Evolutionary conservation across 23 tunicate species (phyloP), one percentile per base, ranked within the genome.

Genomic region (Halocynthia roretzi): DNA sequence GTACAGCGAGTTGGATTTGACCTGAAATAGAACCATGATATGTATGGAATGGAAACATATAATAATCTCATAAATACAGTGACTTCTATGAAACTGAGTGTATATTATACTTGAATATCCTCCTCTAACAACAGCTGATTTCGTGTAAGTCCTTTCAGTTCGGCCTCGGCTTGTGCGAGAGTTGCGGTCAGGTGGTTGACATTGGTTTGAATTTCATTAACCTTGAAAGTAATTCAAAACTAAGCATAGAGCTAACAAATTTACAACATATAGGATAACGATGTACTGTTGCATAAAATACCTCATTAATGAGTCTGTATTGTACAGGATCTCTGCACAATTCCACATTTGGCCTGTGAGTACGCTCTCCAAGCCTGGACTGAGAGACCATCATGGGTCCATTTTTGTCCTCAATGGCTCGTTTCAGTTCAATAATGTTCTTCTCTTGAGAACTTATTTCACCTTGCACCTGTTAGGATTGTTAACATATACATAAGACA

Each of bases 311-410:
- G 7, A 92, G 82, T 57, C 87, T 71, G 70, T 92, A 86, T 62
- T 92, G 98, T 23, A 92, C 98, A 10, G 98, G 87, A 79, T 92
- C 98, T 50, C 98, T 67, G 79, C 98, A 92, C 11, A 92, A 85
- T 71, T 92, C 98, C 21, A 92, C 98, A 68, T 92, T 92, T 7
- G 98, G 98, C 48, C 98, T 71, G 0, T 86, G 71, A 19, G 91
- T 86, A 51, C 98, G 63, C 58, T 86, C 92, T 6, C 69, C 82
- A 20, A 92, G 67, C 53, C 98, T 62, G 69, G 95, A 79, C 71
- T 90, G 97, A 54, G 97, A 85, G 12, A 90, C 97, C 97, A 90
- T 90, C 97, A 90, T 90, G 19, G 97, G 85, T 10, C 84, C 97
- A 50, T 81, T 90, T 83, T 90, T 90, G 54, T 90, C 97, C 12